Evolutionary conservation across 2,888 invertebrate genomes (phyloP).

Genomic region (Mesorhabditis belari): DNA sequence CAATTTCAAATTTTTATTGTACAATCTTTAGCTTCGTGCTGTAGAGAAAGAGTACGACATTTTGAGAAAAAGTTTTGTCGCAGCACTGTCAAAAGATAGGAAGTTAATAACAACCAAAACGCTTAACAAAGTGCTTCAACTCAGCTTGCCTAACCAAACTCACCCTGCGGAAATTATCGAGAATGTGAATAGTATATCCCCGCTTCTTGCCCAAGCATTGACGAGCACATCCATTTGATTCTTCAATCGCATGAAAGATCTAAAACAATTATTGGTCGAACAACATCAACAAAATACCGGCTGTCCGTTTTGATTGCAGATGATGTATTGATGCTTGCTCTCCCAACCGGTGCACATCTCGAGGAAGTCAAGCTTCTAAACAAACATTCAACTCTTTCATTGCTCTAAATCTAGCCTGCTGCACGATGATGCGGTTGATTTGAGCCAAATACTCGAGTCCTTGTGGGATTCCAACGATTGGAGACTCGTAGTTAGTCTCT

Average conservation of each 20-base stretch:
- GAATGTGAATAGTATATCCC: background rate
- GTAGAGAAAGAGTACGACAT: too few species aligned
- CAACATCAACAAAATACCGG: background rate
- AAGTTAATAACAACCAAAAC: too few species aligned
- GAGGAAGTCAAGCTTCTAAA: background rate
- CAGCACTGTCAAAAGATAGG: too few species aligned
- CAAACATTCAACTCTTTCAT: background rate
- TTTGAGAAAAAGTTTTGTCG: too few species aligned
- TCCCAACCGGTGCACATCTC: background rate
- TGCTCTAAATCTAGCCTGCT: background rate
- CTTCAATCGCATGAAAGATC: background rate
- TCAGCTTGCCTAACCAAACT: background rate
- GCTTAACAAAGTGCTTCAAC: too few species aligned
- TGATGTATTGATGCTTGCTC: background rate
- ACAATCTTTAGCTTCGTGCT: background rate
- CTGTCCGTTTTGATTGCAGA: background rate
- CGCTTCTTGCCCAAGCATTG: background rate
- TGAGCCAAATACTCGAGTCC: background rate
- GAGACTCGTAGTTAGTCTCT: too few species aligned
- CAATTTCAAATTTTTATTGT: background rate
- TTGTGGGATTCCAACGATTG: background rate
- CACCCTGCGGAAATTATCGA: background rate
- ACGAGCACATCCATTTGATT: too few species aligned
- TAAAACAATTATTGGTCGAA: too few species aligned
- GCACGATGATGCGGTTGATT: background rate